Percentiles rank a stretch among this genome's conserved stretches.
Evolutionary conservation across 2,888 invertebrate species (phyloP).

Genomic region (Silvanus unidentatus): DNA sequence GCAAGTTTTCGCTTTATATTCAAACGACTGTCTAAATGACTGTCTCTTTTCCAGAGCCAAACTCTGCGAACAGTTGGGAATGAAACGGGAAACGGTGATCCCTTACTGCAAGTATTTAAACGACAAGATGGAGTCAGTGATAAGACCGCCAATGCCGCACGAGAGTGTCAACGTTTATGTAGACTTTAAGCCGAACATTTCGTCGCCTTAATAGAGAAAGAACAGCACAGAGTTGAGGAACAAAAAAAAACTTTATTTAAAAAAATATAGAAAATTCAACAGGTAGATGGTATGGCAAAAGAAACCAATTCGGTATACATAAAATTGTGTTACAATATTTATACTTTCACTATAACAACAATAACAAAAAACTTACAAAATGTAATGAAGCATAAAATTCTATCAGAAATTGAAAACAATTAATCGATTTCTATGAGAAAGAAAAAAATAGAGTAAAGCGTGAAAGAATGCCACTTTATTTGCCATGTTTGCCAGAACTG

Average conservation of each 20-base stretch:
- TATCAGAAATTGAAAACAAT: constrained; percentile 2
- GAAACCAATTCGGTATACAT: neutral
- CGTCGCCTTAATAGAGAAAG: too few relatives aligned
- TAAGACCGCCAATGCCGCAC: constrained; percentile 51
- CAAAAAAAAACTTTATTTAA: neutral
- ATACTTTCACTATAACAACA: constrained; percentile 10
- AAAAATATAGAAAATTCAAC: neutral
- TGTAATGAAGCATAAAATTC: constrained; percentile 9
- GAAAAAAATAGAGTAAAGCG: constrained; percentile 1
- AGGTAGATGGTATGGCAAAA: neutral
- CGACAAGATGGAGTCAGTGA: constrained; percentile 46
- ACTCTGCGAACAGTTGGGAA: constrained; percentile 49
- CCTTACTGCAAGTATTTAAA: constrained; percentile 51
- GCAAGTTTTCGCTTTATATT: constrained; percentile 40
- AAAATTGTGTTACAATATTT: neutral
- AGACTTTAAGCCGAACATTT: constrained; percentile 30
- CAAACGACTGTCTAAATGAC: neutral
- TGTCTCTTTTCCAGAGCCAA: constrained; percentile 45
- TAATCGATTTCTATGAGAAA: constrained; percentile 1
- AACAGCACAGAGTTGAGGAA: too few relatives aligned
- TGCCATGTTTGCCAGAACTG: constrained; percentile 1
- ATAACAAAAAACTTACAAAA: constrained; percentile 7
- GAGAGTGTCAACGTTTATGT: constrained; percentile 46
- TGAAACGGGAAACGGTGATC: constrained; percentile 50
- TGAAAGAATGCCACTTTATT: neutral